phyloP scores from a whole-genome alignment of 2,797 vertebrate genomes.

The Coendou prehensilis region DNA sequence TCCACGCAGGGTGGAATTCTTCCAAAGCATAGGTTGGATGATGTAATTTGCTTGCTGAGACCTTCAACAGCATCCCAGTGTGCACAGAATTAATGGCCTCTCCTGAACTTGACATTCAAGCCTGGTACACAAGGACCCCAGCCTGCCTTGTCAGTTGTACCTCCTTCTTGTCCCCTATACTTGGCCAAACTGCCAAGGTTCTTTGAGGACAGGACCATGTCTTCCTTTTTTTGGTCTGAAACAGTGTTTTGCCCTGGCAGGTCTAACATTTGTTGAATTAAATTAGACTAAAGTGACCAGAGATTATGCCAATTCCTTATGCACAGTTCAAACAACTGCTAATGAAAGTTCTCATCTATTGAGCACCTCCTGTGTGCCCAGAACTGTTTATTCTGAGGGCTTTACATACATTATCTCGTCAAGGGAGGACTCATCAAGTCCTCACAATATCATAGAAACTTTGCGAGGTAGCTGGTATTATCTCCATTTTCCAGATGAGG shows the following conservation, averaged over 20 bases:
- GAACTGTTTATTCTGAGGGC: neutral
- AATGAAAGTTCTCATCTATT: neutral
- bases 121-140: slow-evolving; percentile 35
- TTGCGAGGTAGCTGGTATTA: neutral
- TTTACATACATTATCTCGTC: neutral
- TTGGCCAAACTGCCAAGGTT: slow-evolving; percentile 26
- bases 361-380: neutral
- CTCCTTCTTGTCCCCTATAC: neutral
- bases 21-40: slow-evolving; percentile 70
- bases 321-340: neutral
- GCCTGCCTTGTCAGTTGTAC: neutral
- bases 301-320: neutral
- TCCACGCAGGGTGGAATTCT: slow-evolving; percentile 66
- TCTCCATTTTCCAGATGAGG: neutral
- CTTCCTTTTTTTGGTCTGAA: slow-evolving; percentile 15
- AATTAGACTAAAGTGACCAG: slow-evolving; percentile 60
- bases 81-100: slow-evolving; percentile 60
- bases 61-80: slow-evolving; percentile 31
- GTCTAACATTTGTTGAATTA: slow-evolving; percentile 56
- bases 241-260: slow-evolving; percentile 12
- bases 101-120: slow-evolving; percentile 59
- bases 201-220: neutral
- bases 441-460: neutral
- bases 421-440: neutral
- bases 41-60: slow-evolving; percentile 71